Evolutionary conservation across 2,797 vertebrate genomes (phyloP), one percentile per base, ranked within the genome.

Genomic region (Merluccius polli): DNA sequence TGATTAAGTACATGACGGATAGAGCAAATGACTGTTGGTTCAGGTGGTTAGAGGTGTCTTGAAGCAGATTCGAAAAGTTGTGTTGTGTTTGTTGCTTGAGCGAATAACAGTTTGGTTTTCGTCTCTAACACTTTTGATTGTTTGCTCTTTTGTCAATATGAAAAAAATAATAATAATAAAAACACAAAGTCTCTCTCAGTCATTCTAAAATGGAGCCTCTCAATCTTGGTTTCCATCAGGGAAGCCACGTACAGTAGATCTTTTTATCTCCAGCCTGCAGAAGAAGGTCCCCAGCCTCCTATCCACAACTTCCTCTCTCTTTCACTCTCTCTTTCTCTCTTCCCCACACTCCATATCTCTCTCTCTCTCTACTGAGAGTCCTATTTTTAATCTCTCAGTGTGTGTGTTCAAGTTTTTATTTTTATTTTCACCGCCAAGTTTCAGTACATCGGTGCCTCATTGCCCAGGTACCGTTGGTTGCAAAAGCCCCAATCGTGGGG

Each of bases 341-440:
- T 7, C 24, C 36, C 38, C 71, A 27, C n/a, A 4, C 35, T 72
- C 35, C 15, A 90, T 52, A 6, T 33, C 85, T 78, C 12, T 33
- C 73, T 77, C 67, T 41, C 92, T 80, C 33, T 79, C 89, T 93
- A 91, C 92, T 91, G 89, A 84, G 82, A 90, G 90, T 90, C 93
- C 93, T 95, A 94, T 95, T 94, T 95, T 94, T 94, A 93, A 93
- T 88, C 84, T 88, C 84, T 48, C 15, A 16, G 73, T 79, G 84
- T 89, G 90, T 87, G 91, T 65, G 59, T 41, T 10, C 27, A 15
- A 11, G n/a, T 41, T 5, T 27, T n/a, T 24, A 8, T 67, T 36
- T 69, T 24, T 77, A 38, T 81, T 71, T 79, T 84, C 83, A 81
- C 70, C 70, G 36, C 36, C 36, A 12, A 5, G 36, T 11, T 38